These are phyloP conservation scores for Myiagra hebetior DNA, from an alignment of 2,113 vertebrate species.

Conservation along the genomic window DNA sequence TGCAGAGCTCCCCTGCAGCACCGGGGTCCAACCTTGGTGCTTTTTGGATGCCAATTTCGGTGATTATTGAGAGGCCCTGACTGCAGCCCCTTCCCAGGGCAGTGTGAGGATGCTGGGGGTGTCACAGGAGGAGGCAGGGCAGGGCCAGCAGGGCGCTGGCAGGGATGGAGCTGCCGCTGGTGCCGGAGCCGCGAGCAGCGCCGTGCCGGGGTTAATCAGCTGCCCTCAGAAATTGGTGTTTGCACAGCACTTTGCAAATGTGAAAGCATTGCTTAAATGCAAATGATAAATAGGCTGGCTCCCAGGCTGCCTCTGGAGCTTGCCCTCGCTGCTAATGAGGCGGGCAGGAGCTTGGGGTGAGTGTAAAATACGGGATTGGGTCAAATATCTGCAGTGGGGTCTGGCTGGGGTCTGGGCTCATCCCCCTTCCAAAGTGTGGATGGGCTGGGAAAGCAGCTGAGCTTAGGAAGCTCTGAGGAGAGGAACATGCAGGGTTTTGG, in stretches of 20 bases:
- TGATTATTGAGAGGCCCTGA: rapidly evolving
- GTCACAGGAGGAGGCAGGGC: background rate
- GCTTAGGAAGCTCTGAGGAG: background rate
- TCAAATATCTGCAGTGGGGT: background rate
- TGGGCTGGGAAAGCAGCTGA: background rate
- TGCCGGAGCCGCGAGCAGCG: background rate
- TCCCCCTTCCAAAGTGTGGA: background rate
- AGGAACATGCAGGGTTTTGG: background rate
- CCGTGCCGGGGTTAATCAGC: background rate
- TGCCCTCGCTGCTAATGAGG: background rate
- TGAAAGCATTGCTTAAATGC: background rate
- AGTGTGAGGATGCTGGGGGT: background rate
- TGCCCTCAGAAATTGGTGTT: background rate
- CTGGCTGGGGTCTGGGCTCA: background rate
- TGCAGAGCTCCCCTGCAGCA: background rate
- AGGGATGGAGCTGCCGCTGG: background rate
- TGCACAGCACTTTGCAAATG: background rate
- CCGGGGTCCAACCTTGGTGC: rapidly evolving
- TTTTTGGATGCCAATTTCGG: rapidly evolving
- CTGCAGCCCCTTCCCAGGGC: background rate
- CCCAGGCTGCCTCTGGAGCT: background rate
- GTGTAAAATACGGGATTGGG: background rate
- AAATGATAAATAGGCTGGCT: background rate
- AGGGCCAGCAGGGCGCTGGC: background rate
- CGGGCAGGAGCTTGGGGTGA: background rate